These are phyloP conservation scores for Physocephala rufipes DNA, from an alignment of 2,888 invertebrate species.

Conservation along the genomic window DNA sequence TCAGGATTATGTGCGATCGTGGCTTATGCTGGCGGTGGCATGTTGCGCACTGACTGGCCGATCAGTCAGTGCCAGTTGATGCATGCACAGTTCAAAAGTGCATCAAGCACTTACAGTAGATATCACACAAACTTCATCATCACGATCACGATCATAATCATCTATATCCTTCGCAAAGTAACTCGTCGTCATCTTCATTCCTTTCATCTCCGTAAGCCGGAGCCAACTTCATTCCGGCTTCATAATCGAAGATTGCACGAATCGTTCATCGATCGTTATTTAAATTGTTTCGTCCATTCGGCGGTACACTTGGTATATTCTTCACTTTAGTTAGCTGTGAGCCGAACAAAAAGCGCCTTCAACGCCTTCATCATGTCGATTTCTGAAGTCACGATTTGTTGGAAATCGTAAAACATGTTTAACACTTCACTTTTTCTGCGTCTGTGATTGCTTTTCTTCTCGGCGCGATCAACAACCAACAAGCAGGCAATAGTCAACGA, in stretches of 20 bases:
- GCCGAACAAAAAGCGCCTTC: constrained; percentile 13
- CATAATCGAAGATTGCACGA: constrained; percentile 3
- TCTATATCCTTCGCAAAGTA: neutral
- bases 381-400: constrained; percentile 57
- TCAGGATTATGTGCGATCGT: neutral
- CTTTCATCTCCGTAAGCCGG: neutral
- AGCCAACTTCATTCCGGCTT: neutral
- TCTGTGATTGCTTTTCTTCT: constrained; percentile 32
- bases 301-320: neutral
- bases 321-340: neutral
- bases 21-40: constrained; percentile 17
- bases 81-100: constrained; percentile 37
- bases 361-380: constrained; percentile 40
- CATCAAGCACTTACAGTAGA: constrained; percentile 33
- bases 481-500: neutral
- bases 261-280: constrained; percentile 34
- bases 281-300: constrained; percentile 26
- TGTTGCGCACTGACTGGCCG: constrained; percentile 4
- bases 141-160: neutral
- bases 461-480: constrained; percentile 26
- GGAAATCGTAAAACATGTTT: constrained; percentile 61
- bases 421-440: constrained; percentile 50
- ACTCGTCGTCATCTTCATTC: constrained; percentile 6
- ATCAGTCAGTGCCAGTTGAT: neutral
- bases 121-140: constrained; percentile 31